Evolutionary conservation across 2,797 vertebrate genomes (phyloP).

Genomic region (Menidia menidia): DNA sequence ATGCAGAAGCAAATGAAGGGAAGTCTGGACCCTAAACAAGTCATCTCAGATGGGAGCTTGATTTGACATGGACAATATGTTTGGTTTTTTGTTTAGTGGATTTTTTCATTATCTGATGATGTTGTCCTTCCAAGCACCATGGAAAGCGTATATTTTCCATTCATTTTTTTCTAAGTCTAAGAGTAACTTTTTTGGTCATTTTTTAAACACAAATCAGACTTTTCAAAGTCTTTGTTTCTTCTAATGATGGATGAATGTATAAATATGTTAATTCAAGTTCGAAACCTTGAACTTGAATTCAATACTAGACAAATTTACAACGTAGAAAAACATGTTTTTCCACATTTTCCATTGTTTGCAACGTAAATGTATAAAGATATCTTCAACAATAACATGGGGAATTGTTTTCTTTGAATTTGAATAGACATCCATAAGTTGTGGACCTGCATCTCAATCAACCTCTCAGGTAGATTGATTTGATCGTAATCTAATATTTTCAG

Average conservation of each 20-base stretch:
- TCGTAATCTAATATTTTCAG: too few relatives aligned
- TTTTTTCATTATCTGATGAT: background rate
- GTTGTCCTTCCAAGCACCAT: constrained; percentile 6
- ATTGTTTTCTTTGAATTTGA: too few relatives aligned
- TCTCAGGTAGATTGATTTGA: too few relatives aligned
- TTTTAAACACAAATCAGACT: background rate
- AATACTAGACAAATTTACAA: background rate
- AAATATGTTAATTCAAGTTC: constrained; percentile 5
- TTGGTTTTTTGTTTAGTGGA: background rate
- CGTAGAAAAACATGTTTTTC: background rate
- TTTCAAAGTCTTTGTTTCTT: constrained; percentile 8
- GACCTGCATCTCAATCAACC: too few relatives aligned
- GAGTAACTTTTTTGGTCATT: background rate
- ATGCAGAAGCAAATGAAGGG: background rate
- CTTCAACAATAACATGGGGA: too few relatives aligned
- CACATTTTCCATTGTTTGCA: background rate
- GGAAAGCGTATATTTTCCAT: background rate
- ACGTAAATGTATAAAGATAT: too few relatives aligned
- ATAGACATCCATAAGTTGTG: too few relatives aligned
- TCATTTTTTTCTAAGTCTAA: constrained; percentile 2
- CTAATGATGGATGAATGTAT: constrained; percentile 1
- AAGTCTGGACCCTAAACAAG: background rate
- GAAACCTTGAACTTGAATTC: background rate
- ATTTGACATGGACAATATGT: background rate
- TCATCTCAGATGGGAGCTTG: background rate